phyloP scores from a whole-genome alignment of 2,113 vertebrate genomes.

The Pygathrix nemaeus region DNA sequence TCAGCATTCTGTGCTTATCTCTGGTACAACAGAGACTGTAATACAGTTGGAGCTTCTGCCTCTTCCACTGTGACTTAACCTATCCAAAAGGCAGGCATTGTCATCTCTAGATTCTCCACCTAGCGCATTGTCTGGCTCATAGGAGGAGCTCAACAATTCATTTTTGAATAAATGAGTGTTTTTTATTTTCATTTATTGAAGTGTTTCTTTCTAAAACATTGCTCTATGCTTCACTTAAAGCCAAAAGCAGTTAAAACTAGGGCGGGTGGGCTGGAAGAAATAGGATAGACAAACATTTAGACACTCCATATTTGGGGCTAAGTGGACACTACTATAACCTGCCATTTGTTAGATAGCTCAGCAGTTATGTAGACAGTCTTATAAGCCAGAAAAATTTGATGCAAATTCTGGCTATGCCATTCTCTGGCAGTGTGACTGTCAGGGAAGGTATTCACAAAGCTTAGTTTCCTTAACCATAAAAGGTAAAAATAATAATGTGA shows the following conservation, averaged over 20 bases:
- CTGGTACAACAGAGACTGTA: no score
- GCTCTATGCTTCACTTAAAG: background rate
- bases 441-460: background rate
- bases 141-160: background rate
- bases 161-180: background rate
- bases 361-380: background rate
- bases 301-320: background rate
- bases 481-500: background rate
- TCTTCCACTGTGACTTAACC: no score
- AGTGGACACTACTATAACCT: background rate
- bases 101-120: no score
- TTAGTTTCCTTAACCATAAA: background rate
- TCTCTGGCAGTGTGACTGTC: background rate
- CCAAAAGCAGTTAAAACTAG: background rate
- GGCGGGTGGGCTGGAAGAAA: background rate
- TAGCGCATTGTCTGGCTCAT: background rate
- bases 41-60: no score
- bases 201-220: background rate
- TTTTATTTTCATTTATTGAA: no score
- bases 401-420: background rate
- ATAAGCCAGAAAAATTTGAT: background rate
- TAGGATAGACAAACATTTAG: background rate
- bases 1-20: no score
- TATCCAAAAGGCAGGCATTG: no score
- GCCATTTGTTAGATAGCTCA: background rate